Evolutionary conservation across 2,888 invertebrate genomes (phyloP), one percentile per base, ranked within the genome.

Genomic region (Hedya salicella): DNA sequence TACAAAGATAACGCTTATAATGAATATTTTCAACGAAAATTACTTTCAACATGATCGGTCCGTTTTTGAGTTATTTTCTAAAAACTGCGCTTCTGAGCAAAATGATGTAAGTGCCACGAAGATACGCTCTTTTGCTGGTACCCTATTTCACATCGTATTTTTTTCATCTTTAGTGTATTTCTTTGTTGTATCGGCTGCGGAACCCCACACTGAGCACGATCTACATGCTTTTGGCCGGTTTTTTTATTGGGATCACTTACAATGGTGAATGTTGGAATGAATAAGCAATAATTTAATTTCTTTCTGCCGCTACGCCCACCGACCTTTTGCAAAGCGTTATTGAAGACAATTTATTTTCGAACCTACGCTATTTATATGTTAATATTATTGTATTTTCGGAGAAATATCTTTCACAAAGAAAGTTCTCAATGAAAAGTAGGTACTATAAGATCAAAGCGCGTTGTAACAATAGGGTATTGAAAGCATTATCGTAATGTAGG

Each of bases 211-310:
- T n/a, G n/a, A n/a, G n/a, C n/a, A n/a, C n/a, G n/a, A n/a, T n/a
- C n/a, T n/a, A n/a, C n/a, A n/a, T n/a, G n/a, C n/a, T n/a, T n/a
- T n/a, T n/a, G n/a, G n/a, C n/a, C n/a, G n/a, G n/a, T 68, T 46
- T 57, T 57, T 63, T 61, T 54, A 63, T 62, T 50, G 61, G n/a
- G 49, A 62, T 69, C 71, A 75, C 68, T 70, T 57, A 74, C 73
- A 76, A 75, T 69, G 74, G 73, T 68, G 62, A 75, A 69, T 70
- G 69, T 71, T 62, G 52, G 70, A 63, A 75, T 76, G 73, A 78
- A 79, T 76, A 70, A 71, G 69, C 71, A 72, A 75, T 76, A 74
- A 73, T 71, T 76, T 71, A 67, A 69, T 69, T 69, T 72, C 62
- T 66, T 61, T 70, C 72, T 71, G 72, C 65, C 60, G 71, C 62